phyloP scores from a whole-genome alignment of 2,888 invertebrate species.

The Rhingia campestris region DNA sequence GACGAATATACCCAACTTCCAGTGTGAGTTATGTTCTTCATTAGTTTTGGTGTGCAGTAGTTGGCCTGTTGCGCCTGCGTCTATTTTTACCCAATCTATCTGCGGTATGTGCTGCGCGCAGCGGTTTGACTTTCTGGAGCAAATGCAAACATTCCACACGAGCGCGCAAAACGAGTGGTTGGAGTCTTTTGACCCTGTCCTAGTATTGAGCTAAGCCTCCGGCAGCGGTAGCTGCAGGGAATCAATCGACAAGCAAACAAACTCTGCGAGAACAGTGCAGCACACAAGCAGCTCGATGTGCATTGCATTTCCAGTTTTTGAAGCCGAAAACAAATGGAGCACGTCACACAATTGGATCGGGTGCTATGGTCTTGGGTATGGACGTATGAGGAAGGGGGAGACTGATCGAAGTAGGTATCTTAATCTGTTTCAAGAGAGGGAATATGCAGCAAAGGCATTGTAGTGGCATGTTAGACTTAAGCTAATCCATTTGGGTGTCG shows the following conservation, averaged over 20 bases:
- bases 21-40: constrained; percentile 70
- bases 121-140: constrained; percentile 59
- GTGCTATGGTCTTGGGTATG: constrained; percentile 1
- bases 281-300: constrained; percentile 55
- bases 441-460: constrained; percentile 3
- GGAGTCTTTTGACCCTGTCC: constrained; percentile 60
- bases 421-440: constrained; percentile 33
- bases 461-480: constrained; percentile 47
- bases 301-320: constrained; percentile 61
- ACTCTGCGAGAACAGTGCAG: no score
- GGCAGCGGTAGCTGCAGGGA: neutral
- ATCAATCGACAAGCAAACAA: neutral
- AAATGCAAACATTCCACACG: constrained; percentile 57
- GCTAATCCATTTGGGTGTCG: constrained; percentile 14
- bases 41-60: constrained; percentile 44
- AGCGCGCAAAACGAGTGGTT: neutral
- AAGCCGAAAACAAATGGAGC: constrained; percentile 66
- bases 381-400: constrained; percentile 3
- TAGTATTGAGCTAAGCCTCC: constrained; percentile 19
- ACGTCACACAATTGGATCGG: constrained; percentile 62
- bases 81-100: constrained; percentile 62
- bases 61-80: constrained; percentile 1
- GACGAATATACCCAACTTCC: constrained; percentile 39
- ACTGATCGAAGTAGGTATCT: constrained; percentile 61
- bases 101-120: constrained; percentile 27